Conservation (phyloP, 2,797 vertebrate genomes). For the Siniperca scherzeri region DNA sequence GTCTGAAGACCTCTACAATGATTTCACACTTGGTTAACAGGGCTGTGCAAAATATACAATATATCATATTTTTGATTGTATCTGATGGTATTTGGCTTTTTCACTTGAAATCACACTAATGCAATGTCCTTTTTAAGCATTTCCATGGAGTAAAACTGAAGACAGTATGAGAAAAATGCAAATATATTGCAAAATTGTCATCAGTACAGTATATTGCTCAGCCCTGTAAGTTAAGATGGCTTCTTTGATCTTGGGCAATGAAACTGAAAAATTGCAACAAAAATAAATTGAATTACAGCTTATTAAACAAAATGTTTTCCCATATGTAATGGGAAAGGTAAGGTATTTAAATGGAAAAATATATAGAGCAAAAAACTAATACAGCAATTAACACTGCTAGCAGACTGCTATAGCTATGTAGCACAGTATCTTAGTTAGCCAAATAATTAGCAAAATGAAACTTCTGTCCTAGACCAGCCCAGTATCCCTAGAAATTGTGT, state of each 20-base stretch:
- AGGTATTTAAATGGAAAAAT: neutral
- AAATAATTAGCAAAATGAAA: neutral
- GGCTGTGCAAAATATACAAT: slow-evolving; percentile 1
- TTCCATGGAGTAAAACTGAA: neutral
- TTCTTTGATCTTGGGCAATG: neutral
- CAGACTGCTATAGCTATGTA: neutral
- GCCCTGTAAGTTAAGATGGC: neutral
- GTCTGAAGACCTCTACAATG: slow-evolving; percentile 36
- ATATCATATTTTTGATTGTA: neutral
- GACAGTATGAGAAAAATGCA: neutral
- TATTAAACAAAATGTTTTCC: neutral
- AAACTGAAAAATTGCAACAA: neutral
- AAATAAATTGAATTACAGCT: neutral
- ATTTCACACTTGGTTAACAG: slow-evolving; percentile 50
- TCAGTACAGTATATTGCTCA: neutral
- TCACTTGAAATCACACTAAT: neutral
- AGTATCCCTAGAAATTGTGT: too few relatives aligned
- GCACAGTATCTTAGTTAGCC: neutral
- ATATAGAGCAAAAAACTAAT: neutral
- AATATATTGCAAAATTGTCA: neutral
- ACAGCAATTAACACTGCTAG: neutral
- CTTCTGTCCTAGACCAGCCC: neutral
- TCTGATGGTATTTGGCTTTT: neutral
- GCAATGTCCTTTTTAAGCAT: neutral
- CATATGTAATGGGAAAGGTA: neutral